These are phyloP conservation scores for Bugula neritina DNA, from an alignment of 2,888 invertebrate species.

Conservation along the genomic window DNA sequence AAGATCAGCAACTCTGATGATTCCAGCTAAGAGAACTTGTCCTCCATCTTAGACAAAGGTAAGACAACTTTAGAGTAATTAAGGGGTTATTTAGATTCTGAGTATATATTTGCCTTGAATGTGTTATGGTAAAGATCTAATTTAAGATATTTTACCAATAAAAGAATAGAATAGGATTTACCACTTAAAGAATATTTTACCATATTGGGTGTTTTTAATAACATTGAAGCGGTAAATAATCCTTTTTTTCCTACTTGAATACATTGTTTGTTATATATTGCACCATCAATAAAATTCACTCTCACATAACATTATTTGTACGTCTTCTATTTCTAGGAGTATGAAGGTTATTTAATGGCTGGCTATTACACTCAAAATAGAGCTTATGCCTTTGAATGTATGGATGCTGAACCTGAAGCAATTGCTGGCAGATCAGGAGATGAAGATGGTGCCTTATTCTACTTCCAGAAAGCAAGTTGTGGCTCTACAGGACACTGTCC, in stretches of 20 bases:
- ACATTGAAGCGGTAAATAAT: too few species aligned
- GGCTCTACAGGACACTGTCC: conserved; percentile 31
- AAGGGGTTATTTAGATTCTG: background rate
- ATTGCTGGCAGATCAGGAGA: conserved; percentile 22
- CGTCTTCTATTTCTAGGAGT: conserved; percentile 26
- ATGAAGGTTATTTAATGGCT: conserved; percentile 31
- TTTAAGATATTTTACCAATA: too few species aligned
- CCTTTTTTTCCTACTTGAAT: too few species aligned
- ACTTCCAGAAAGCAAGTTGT: conserved; percentile 29
- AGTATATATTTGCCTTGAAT: too few species aligned
- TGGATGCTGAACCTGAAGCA: conserved; percentile 31
- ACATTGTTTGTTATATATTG: too few species aligned
- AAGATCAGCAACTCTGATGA: conserved; percentile 29
- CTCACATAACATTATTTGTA: too few species aligned
- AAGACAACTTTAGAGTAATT: background rate
- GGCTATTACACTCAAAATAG: conserved; percentile 22
- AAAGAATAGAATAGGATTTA: too few species aligned
- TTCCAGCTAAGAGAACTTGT: conserved; percentile 31
- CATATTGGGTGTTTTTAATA: too few species aligned
- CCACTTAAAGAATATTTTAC: too few species aligned
- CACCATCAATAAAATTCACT: too few species aligned
- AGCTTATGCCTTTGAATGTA: conserved; percentile 29
- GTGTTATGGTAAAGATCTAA: conserved; percentile 25
- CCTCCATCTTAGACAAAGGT: conserved; percentile 29
- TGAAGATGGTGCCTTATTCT: conserved; percentile 30